Conservation (phyloP, 2,797 vertebrate genomes). For the Cirrhinus mrigala region DNA sequence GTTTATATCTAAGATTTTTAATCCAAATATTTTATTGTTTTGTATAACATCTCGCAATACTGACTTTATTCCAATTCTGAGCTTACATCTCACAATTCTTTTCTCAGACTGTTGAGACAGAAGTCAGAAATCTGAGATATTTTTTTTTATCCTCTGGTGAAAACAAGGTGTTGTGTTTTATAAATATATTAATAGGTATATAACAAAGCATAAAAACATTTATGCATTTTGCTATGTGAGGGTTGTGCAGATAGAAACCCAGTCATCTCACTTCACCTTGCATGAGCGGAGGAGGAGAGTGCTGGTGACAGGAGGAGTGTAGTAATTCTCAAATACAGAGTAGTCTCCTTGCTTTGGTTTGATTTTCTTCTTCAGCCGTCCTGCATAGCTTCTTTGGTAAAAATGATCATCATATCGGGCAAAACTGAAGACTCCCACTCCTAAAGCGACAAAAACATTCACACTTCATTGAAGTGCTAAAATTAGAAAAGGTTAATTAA, state of each 20-base stretch:
- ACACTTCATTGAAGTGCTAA: not conserved
- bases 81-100: not conserved
- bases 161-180: not conserved
- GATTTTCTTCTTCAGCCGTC: constrained; percentile 68
- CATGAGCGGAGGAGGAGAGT: constrained; percentile 80
- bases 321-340: constrained; percentile 79
- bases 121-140: not conserved
- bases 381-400: constrained; percentile 75
- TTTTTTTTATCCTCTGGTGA: not conserved
- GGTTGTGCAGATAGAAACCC: not conserved
- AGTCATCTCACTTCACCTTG: constrained; percentile 69
- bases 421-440: constrained; percentile 89
- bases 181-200: not conserved
- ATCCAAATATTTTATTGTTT: too few relatives aligned
- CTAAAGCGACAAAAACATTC: constrained; percentile 63
- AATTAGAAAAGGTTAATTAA: not conserved
- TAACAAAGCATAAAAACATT: not conserved
- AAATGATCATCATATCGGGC: constrained; percentile 85
- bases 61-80: not conserved
- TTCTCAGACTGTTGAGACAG: not conserved
- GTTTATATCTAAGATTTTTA: too few relatives aligned
- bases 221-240: not conserved
- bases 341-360: constrained; percentile 72
- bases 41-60: not conserved
- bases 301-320: constrained; percentile 78